Conservation (phyloP, 2,113 vertebrate species). For the Planiliza haematocheilus region DNA sequence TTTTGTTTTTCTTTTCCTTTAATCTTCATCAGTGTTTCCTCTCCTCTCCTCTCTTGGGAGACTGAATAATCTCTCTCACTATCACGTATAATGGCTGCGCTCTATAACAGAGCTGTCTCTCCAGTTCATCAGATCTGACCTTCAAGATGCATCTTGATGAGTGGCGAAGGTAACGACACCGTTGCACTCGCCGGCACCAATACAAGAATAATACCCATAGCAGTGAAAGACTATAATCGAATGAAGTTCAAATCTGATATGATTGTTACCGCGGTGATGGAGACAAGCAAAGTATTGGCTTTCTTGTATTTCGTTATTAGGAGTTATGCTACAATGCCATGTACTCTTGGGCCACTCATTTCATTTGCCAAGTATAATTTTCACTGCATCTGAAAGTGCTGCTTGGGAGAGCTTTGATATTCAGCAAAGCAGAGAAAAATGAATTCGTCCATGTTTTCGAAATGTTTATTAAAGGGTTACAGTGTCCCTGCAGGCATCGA, state of each 20-base stretch:
- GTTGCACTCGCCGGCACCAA: constrained; percentile 24
- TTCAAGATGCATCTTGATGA: constrained; percentile 77
- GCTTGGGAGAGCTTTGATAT: constrained; percentile 47
- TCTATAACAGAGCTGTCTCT: constrained; percentile 69
- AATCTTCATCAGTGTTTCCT: constrained; percentile 43
- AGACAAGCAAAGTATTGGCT: constrained; percentile 35
- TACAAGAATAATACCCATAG: constrained; percentile 33
- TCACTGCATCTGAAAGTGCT: constrained; percentile 20
- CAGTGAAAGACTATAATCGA: constrained; percentile 58
- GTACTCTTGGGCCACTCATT: constrained; percentile 30
- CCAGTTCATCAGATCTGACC: constrained; percentile 77
- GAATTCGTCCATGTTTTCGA: constrained; percentile 46
- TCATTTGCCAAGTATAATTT: constrained; percentile 46
- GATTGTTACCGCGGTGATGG: constrained; percentile 41
- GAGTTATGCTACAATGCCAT: constrained; percentile 14
- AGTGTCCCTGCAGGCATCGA: constrained; percentile 39
- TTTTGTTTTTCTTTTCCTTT: constrained; percentile 50
- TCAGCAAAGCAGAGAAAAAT: constrained; percentile 51
- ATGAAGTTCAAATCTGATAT: constrained; percentile 52
- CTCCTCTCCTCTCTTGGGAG: constrained; percentile 40
- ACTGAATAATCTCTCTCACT: constrained; percentile 64
- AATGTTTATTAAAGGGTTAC: constrained; percentile 54
- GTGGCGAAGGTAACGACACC: constrained; percentile 70
- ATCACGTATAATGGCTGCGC: constrained; percentile 71
- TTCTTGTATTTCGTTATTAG: constrained; percentile 40